These are phyloP conservation scores for Choristoneura fumiferana DNA, from an alignment of 1,140 invertebrate species.

Conservation along the genomic window DNA sequence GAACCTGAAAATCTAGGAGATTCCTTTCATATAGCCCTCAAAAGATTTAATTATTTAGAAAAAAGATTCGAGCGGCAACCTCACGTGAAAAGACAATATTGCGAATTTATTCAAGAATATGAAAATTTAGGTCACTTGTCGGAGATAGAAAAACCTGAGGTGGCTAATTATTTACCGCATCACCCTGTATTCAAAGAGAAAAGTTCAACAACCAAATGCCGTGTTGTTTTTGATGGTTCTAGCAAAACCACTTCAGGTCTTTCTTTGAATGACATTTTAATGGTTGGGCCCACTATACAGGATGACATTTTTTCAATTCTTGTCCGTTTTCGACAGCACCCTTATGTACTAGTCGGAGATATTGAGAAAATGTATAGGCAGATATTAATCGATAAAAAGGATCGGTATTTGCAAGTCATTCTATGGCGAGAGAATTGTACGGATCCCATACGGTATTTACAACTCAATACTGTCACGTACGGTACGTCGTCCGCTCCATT, in stretches of 20 bases:
- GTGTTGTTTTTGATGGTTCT: not conserved
- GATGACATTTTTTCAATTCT: not conserved
- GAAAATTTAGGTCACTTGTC: not conserved
- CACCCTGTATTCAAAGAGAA: not conserved
- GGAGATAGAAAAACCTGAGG: not conserved
- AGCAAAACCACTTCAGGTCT: not conserved
- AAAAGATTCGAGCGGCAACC: too few species aligned
- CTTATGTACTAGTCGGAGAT: not conserved
- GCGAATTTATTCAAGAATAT: not conserved
- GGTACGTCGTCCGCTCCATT: too few species aligned
- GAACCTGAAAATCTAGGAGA: too few species aligned
- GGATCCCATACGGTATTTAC: too few species aligned
- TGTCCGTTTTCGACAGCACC: not conserved
- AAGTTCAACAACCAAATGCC: not conserved
- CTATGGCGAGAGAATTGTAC: too few species aligned
- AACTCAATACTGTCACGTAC: too few species aligned
- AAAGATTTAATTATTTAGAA: too few species aligned
- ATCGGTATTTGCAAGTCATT: too few species aligned
- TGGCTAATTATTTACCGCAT: not conserved
- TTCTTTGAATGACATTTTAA: slow-evolving; percentile 4
- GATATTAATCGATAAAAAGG: too few species aligned
- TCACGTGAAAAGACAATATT: not conserved
- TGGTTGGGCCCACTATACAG: not conserved
- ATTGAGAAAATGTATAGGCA: slow-evolving; percentile 11
- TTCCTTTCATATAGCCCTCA: too few species aligned